Evolutionary conservation across 23 tunicate species (phyloP).

Genomic region (Botrylloides violaceus): DNA sequence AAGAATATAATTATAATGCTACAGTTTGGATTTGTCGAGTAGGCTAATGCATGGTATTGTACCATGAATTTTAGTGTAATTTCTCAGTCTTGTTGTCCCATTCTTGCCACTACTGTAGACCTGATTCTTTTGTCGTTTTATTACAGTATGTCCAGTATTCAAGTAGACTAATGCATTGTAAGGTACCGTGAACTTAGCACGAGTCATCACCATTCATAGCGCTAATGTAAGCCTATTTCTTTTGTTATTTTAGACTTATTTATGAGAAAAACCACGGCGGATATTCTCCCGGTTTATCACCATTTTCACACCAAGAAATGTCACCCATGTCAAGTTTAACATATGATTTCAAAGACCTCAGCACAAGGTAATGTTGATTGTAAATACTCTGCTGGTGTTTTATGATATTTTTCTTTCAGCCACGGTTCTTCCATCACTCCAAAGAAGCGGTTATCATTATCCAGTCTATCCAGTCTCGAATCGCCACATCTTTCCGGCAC

Average conservation of each 20-base stretch:
- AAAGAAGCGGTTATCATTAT: slow-evolving; percentile 62
- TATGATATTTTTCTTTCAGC: not conserved
- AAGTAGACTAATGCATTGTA: no score
- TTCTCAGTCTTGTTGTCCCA: no score
- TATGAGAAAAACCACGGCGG: slow-evolving; percentile 62
- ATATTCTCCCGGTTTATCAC: slow-evolving; percentile 73
- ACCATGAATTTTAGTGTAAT: no score
- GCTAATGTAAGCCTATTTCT: no score
- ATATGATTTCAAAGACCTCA: slow-evolving; percentile 72
- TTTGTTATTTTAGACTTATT: slow-evolving; percentile 22
- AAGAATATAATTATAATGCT: not conserved
- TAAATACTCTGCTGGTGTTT: not conserved
- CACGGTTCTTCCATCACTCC: slow-evolving; percentile 48
- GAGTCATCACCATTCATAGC: no score
- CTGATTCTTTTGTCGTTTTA: not conserved
- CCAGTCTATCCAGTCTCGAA: slow-evolving; percentile 77
- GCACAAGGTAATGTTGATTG: slow-evolving; percentile 52
- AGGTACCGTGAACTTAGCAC: no score
- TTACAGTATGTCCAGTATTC: no score
- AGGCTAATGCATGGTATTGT: no score
- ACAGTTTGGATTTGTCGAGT: no score
- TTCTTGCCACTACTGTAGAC: no score
- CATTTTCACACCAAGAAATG: slow-evolving; percentile 73
- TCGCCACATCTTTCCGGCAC: slow-evolving; percentile 30
- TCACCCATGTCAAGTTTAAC: slow-evolving; percentile 87